Evolutionary conservation across 2,888 invertebrate genomes (phyloP).

Genomic region (Meteorus colon): DNA sequence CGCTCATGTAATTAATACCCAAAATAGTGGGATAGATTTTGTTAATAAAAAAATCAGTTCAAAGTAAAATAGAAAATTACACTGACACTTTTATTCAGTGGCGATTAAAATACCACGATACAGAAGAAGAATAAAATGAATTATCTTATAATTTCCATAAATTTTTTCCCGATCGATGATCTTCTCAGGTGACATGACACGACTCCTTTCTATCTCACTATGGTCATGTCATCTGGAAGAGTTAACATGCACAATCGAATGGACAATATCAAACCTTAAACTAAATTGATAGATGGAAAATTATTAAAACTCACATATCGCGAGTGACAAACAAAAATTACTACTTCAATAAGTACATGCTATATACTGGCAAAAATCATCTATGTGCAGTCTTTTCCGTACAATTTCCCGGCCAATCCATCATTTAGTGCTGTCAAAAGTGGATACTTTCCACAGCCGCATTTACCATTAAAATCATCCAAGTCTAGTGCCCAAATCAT

Average conservation of each 20-base stretch:
- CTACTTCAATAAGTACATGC: neutral
- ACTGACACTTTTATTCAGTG: conserved; percentile 27
- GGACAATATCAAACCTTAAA: neutral
- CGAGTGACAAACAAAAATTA: conserved; percentile 13
- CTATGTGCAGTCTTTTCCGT: conserved; percentile 74
- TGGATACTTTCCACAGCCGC: conserved; percentile 83
- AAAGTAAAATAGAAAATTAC: conserved; percentile 25
- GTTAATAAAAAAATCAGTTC: conserved; percentile 21
- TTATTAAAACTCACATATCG: conserved; percentile 22
- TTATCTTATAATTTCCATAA: neutral
- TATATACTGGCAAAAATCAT: neutral
- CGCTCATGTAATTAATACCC: neutral
- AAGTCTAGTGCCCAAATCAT: conserved; percentile 93
- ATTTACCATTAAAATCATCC: conserved; percentile 84
- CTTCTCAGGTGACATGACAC: conserved; percentile 52
- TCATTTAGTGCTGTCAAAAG: conserved; percentile 80
- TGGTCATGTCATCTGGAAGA: conserved; percentile 59
- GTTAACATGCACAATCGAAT: conserved; percentile 45
- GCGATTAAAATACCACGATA: neutral
- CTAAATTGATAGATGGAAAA: conserved; percentile 31
- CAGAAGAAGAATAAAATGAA: conserved; percentile 8
- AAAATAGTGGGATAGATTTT: conserved; percentile 13
- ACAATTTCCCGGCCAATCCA: conserved; percentile 74
- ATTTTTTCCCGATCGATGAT: conserved; percentile 30
- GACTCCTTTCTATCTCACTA: conserved; percentile 15